Percentiles rank a stretch among this genome's conserved stretches.
Evolutionary conservation across 2,113 vertebrate genomes (phyloP).

Genomic region (Noctilio leporinus): DNA sequence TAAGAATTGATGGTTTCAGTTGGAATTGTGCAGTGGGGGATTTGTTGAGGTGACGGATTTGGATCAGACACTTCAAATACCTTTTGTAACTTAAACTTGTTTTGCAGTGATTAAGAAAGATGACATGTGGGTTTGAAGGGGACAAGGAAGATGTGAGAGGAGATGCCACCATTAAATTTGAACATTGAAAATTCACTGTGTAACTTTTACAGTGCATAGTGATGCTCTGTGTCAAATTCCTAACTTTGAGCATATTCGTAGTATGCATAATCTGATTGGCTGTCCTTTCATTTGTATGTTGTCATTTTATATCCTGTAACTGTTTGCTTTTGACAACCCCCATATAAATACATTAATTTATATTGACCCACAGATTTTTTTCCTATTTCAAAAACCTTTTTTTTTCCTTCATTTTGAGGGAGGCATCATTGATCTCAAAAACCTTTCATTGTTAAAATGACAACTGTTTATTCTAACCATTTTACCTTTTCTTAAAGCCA

Average conservation of each 20-base stretch:
- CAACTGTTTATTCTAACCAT: background rate
- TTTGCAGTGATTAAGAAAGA: slow-evolving; percentile 37
- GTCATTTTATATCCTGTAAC: background rate
- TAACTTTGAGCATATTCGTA: background rate
- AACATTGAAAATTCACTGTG: background rate
- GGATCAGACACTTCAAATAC: background rate
- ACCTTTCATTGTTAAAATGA: background rate
- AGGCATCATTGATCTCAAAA: no score
- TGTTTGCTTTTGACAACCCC: slow-evolving; percentile 1
- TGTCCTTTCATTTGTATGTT: background rate
- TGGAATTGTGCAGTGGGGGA: background rate
- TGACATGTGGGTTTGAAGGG: slow-evolving; percentile 6
- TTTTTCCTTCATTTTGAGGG: no score
- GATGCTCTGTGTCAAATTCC: background rate
- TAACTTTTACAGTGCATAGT: background rate
- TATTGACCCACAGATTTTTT: background rate
- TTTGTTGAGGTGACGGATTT: slow-evolving; percentile 7
- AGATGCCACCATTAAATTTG: background rate
- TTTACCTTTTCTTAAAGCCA: background rate
- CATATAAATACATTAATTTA: background rate
- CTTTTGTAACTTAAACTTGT: slow-evolving; percentile 38
- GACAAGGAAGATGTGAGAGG: background rate
- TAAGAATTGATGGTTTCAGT: background rate
- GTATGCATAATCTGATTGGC: background rate
- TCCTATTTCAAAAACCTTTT: background rate